phyloP scores from a whole-genome alignment of 2,113 vertebrate genomes.

The Peromyscus maniculatus region DNA sequence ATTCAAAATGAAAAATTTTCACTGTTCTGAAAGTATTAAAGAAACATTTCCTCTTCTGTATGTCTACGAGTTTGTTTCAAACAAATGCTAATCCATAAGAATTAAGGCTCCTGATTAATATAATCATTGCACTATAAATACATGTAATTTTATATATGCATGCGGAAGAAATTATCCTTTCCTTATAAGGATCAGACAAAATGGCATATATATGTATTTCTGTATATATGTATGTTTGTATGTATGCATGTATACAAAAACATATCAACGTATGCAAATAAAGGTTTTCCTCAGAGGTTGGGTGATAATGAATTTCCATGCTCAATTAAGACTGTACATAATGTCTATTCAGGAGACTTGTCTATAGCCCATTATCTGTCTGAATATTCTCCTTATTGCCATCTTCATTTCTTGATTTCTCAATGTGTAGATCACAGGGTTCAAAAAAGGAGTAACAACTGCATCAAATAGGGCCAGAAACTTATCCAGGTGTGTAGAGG shows the following conservation, averaged over 20 bases:
- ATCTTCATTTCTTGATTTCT: conserved; percentile 78
- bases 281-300: too few species aligned
- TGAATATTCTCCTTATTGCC: conserved; percentile 63
- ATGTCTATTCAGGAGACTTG: conserved; percentile 12
- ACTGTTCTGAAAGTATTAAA: background rate
- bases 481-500: conserved; percentile 48
- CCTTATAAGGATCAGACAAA: background rate
- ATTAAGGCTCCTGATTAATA: background rate
- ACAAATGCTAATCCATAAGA: background rate
- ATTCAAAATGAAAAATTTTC: background rate
- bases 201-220: background rate
- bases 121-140: background rate
- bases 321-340: background rate
- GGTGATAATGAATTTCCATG: too few species aligned
- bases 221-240: too few species aligned
- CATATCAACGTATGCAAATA: background rate
- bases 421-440: conserved; percentile 77
- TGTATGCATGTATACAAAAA: background rate
- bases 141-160: background rate
- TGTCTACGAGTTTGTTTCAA: background rate
- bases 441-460: conserved; percentile 70
- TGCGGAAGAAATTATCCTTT: background rate
- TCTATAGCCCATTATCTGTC: background rate
- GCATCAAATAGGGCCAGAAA: conserved; percentile 68
- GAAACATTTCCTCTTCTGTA: background rate